Base-by-base conservation (phyloP, 2,797 vertebrate species). In the Myotis findleyi region DNA sequence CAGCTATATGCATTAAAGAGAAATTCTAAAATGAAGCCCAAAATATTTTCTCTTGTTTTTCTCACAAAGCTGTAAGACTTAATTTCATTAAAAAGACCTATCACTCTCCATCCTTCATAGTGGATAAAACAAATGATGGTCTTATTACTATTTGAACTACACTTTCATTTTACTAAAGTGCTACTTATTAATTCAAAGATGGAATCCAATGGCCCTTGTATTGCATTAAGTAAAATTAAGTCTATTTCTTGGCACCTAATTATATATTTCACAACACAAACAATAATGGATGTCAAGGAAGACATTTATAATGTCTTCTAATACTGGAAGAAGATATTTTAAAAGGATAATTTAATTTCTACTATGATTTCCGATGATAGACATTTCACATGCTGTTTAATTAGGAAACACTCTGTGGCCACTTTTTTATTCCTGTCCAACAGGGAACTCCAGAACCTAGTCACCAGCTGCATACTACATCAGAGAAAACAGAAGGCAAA, bases 141-240 rank as follows among this genome's bases (percentile, higher is more conserved):
- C 18, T 73, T 77, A 41, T 23, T 73, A 85, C 21, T 77, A 72
- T 53, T 57, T 75, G 38, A 95, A 83, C 16, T 77, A 88, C 7
- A 64, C 23, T 64, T 88, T 92, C 53, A 85, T 81, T 87, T 87
- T 84, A 83, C 36, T 81, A 93, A 95, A 95, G 85, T 49, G 7
- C 1, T 88, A 8, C 59, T 72, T 92, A 84, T 93, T 85, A 90
- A 91, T 55, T 1, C 4, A 92, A 41, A 94, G 72, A 81, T 23
- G 18, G 41, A 95, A 73, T 90, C 13, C 62, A 77, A 55, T 71
- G 33, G 6, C 55, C 21, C 69, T 84, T 94, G 79, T 30, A 64
- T 23, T 53, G 17, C n/a, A 90, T 66, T 93, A 75, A 89, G 33
- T 69, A 94, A 89, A 91, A 91, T 55, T 64, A 93, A 82, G 33